Percentiles rank a stretch among this genome's conserved stretches.
These are phyloP conservation scores for Heterodera carotae DNA, from an alignment of 1,140 invertebrate species.

Conservation along the genomic window DNA sequence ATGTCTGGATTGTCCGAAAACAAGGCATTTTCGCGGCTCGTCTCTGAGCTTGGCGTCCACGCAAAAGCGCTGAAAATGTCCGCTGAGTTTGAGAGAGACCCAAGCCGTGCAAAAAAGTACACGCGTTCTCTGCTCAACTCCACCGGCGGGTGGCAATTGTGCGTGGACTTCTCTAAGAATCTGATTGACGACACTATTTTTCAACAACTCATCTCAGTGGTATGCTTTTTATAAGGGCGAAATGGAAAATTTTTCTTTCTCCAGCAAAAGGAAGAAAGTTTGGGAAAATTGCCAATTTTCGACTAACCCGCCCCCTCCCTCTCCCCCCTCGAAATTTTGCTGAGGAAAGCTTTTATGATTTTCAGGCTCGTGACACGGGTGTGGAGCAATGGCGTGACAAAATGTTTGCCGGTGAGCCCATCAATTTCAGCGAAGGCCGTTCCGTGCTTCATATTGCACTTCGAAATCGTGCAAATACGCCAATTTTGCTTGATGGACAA, in stretches of 20 bases:
- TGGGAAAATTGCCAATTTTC: too few relatives aligned
- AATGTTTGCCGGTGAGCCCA: constrained; percentile 92
- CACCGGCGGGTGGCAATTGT: constrained; percentile 67
- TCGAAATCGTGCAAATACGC: constrained; percentile 79
- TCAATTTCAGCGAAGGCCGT: constrained; percentile 95
- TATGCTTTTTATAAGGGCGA: constrained; percentile 65
- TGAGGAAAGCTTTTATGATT: neutral
- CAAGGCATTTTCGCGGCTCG: constrained; percentile 43
- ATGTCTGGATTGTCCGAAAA: constrained; percentile 43
- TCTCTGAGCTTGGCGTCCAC: constrained; percentile 38
- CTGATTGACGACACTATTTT: constrained; percentile 79
- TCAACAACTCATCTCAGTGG: constrained; percentile 77
- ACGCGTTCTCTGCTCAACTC: constrained; percentile 53
- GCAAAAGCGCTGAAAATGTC: constrained; percentile 49
- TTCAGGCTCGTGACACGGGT: constrained; percentile 19
- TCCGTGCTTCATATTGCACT: constrained; percentile 92
- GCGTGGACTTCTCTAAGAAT: constrained; percentile 96
- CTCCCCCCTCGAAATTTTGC: constrained; percentile 3
- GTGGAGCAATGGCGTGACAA: constrained; percentile 38
- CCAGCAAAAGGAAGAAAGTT: neutral
- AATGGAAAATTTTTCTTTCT: constrained; percentile 21
- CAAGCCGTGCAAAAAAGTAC: constrained; percentile 59
- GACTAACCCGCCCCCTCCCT: too few relatives aligned
- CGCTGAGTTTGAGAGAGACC: constrained; percentile 56
- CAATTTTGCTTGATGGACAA: constrained; percentile 81